Evolutionary conservation across 1,140 invertebrate species (phyloP).

Genomic region (Orchestia grillus): DNA sequence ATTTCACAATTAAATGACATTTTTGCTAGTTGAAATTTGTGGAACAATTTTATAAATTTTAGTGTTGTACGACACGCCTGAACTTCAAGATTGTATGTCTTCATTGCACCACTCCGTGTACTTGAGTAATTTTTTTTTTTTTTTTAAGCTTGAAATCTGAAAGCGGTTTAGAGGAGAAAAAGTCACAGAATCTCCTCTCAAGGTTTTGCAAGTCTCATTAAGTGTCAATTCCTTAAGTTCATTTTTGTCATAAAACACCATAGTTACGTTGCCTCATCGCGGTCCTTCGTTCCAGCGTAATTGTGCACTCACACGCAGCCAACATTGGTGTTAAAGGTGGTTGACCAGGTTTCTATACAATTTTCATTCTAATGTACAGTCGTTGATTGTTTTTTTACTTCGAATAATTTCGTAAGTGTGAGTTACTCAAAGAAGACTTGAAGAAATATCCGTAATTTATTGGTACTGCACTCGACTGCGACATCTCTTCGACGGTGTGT

Average conservation of each 20-base stretch:
- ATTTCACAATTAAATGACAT: neutral
- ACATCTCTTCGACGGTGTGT: neutral
- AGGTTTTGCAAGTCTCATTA: neutral
- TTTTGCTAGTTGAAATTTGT: neutral
- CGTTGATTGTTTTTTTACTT: neutral
- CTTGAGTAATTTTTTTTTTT: neutral
- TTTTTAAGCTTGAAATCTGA: neutral
- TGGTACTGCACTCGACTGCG: neutral
- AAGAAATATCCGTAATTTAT: neutral
- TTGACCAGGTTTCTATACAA: neutral
- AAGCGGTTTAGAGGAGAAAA: neutral
- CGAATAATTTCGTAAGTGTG: neutral
- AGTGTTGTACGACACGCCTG: neutral
- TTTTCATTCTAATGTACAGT: neutral
- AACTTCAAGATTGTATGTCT: neutral
- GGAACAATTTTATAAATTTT: neutral
- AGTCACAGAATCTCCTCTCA: neutral
- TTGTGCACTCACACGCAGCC: neutral
- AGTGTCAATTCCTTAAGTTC: neutral
- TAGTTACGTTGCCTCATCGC: neutral
- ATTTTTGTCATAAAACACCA: neutral
- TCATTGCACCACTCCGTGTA: neutral
- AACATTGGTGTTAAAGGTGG: neutral
- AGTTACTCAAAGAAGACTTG: neutral
- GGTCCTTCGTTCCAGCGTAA: neutral